phyloP scores from a whole-genome alignment of 1,140 invertebrate species.

The Brachionus paranguensis region DNA sequence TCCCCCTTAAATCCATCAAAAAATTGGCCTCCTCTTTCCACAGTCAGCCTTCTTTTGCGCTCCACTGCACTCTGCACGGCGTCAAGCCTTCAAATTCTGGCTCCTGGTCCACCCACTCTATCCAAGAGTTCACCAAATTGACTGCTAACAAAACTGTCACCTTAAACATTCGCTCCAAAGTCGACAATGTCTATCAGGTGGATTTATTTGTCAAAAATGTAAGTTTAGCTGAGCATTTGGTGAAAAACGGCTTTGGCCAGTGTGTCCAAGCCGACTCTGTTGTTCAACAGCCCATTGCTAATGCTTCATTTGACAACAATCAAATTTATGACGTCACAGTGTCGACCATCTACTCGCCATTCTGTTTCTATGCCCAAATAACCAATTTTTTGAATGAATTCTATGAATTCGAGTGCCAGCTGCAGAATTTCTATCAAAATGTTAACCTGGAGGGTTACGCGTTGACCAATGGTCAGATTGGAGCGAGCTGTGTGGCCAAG shows the following conservation, averaged over 20 bases:
- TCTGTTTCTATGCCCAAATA: conserved; percentile 30
- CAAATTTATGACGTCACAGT: not conserved
- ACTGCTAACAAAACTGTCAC: not conserved
- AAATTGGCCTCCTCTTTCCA: not conserved
- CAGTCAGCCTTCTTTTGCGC: not conserved
- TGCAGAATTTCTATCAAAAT: conserved; percentile 22
- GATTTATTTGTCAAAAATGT: conserved; percentile 27
- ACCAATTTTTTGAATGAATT: not conserved
- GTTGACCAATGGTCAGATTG: not conserved
- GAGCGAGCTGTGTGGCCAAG: not conserved
- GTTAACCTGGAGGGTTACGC: not conserved
- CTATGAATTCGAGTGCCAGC: not conserved
- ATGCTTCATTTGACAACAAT: not conserved
- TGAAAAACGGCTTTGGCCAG: not conserved
- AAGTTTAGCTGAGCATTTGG: not conserved
- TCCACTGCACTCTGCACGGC: not conserved
- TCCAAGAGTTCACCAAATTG: not conserved
- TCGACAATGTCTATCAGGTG: not conserved
- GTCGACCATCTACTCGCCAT: not conserved
- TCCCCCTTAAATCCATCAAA: conserved; percentile 12
- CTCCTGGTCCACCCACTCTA: not conserved
- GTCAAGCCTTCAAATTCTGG: not conserved
- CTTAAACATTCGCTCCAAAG: not conserved
- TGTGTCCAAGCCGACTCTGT: not conserved
- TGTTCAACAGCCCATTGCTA: not conserved